Percentiles rank a stretch among this genome's conserved stretches.
Conservation (phyloP, 2,113 vertebrate genomes). For the Lagopus muta region DNA sequence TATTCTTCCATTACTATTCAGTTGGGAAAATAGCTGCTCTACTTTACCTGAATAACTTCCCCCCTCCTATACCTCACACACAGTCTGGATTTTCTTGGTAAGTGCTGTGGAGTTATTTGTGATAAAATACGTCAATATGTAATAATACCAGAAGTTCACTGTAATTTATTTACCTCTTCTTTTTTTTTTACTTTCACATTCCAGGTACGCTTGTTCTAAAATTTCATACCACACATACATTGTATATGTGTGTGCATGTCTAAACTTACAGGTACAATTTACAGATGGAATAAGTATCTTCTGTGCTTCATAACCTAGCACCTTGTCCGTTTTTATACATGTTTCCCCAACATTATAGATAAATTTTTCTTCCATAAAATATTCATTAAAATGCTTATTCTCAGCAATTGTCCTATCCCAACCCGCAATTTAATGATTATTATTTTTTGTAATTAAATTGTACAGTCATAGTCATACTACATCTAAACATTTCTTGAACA, state of each 20-base stretch:
- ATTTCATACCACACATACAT: neutral
- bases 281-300: neutral
- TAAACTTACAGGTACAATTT: neutral
- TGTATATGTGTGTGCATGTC: neutral
- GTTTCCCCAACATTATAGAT: neutral
- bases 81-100: slow-evolving; percentile 4
- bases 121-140: slow-evolving; percentile 24
- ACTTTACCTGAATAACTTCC: slow-evolving; percentile 50
- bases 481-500: too few relatives aligned
- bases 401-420: neutral
- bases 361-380: neutral
- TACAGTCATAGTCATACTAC: too few relatives aligned
- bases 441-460: neutral
- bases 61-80: neutral
- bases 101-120: slow-evolving; percentile 8
- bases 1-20: slow-evolving; percentile 74
- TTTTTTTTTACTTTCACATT: slow-evolving; percentile 2
- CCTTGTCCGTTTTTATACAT: neutral
- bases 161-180: slow-evolving; percentile 37
- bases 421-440: neutral
- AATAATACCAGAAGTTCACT: slow-evolving; percentile 19
- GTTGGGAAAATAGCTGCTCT: slow-evolving; percentile 64
- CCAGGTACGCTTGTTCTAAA: neutral
- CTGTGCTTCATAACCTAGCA: neutral
- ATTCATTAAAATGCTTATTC: neutral